Base-by-base conservation (phyloP, 1,140 invertebrate genomes). In the Drosophila varians region DNA sequence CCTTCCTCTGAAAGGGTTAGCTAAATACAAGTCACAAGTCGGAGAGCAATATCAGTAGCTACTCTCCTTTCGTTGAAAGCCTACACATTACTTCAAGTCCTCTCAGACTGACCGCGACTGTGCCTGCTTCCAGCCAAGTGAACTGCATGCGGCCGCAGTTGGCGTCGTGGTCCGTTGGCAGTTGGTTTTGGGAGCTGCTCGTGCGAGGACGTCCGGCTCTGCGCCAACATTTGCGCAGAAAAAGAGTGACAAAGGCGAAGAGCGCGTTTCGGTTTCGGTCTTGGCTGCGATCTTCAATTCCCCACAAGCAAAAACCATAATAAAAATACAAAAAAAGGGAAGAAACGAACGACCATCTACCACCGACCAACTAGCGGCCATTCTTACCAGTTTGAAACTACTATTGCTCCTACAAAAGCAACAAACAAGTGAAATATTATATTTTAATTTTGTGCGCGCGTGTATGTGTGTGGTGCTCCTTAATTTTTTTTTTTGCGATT, bases 111-210 rank as follows among this genome's bases (percentile, higher is more conserved):
- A 0, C 12, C 42, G 18, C 7, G 23, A 18, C 11, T 47, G 53
- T 47, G 3, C 9, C 40, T 60, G 51, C 14, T 14, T 38, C 36
- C 14, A 42, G n/a, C 11, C 51, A 49, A 57, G 19, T 47, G 46
- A 56, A 43, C 61, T 79, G 58, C 65, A 79, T 31, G 61, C 42
- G 49, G 49, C 26, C 40, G 49, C 61, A 28, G 47, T 47, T 52
- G 47, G 18, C 57, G 23, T 55, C 23, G 36, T 38, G 21, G 38
- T 42, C 57, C 58, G 38, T 65, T 38, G 28, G n/a, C 79, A 80
- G 40, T 83, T 76, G 71, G 57, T 64, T 76, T 84, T 86, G 54
- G 70, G 75, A 56, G 80, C 57, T 79, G 66, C 51, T 84, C 80
- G 79, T 75, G 80, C 74, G 79, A 73, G 79, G 80, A 86, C 80